Conservation (phyloP, 1,140 invertebrate genomes). For the Bemisia tabaci region DNA sequence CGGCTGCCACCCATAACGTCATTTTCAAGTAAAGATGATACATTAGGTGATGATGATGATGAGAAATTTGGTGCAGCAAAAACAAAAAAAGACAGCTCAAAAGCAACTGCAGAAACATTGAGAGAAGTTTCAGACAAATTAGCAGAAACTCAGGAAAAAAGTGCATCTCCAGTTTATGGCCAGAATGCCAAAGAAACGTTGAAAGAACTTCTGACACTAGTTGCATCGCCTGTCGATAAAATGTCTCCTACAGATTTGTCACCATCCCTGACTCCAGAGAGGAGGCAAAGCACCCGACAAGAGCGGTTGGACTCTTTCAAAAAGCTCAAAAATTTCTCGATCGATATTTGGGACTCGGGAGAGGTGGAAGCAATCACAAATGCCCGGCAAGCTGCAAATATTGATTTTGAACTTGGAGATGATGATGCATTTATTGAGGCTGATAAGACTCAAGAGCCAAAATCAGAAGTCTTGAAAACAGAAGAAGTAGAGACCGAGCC, state of each 20-base stretch:
- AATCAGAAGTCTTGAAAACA: background rate
- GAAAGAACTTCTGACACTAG: slow-evolving; percentile 7
- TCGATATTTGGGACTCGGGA: slow-evolving; percentile 26
- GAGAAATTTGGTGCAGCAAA: slow-evolving; percentile 23
- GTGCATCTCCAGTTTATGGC: background rate
- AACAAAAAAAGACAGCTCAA: slow-evolving; percentile 13
- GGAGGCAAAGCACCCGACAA: slow-evolving; percentile 24
- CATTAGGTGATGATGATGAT: slow-evolving; percentile 35
- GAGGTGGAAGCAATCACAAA: slow-evolving; percentile 19
- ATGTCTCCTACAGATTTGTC: slow-evolving; percentile 5
- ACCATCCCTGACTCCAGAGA: slow-evolving; percentile 17
- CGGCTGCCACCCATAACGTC: slow-evolving; percentile 64
- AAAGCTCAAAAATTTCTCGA: slow-evolving; percentile 26
- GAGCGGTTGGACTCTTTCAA: slow-evolving; percentile 27
- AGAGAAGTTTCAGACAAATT: slow-evolving; percentile 5
- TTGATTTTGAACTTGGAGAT: slow-evolving; percentile 21
- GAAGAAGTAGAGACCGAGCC: background rate
- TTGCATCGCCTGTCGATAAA: slow-evolving; percentile 3
- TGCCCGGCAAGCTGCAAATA: slow-evolving; percentile 13
- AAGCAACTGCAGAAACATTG: slow-evolving; percentile 5
- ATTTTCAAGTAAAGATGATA: slow-evolving; percentile 76
- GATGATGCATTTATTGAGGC: slow-evolving; percentile 21
- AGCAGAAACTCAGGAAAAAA: slow-evolving; percentile 1
- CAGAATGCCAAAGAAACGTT: slow-evolving; percentile 4
- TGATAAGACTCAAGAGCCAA: slow-evolving; percentile 4